Evolutionary conservation across 2,113 vertebrate genomes (phyloP).

Genomic region (Petrocephalus microphthalmus): DNA sequence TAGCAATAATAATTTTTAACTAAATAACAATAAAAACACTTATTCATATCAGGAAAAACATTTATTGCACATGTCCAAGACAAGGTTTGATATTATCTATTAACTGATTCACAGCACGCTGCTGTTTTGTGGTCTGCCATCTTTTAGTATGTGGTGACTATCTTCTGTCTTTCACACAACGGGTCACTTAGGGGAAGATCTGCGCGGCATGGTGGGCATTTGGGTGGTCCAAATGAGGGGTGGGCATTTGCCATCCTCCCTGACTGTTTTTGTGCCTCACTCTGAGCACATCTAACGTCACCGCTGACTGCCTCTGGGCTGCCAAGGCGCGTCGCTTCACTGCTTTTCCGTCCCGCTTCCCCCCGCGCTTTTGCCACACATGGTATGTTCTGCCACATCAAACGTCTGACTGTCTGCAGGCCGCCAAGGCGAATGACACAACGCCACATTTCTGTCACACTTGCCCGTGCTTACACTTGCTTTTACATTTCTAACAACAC

Average conservation of each 20-base stretch:
- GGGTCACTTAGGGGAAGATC: not conserved
- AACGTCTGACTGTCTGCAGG: not conserved
- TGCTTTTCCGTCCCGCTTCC: not conserved
- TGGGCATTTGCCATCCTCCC: not conserved
- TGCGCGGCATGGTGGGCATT: not conserved
- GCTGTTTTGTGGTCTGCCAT: not conserved
- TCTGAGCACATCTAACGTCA: not conserved
- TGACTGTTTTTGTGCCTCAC: not conserved
- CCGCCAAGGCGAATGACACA: not conserved
- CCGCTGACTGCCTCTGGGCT: not conserved
- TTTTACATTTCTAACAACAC: not conserved
- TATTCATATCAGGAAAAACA: not conserved
- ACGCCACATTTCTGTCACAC: not conserved
- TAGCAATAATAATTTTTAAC: not conserved
- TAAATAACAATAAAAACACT: not conserved
- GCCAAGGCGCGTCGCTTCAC: not conserved
- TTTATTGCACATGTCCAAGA: not conserved
- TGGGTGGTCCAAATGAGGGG: not conserved
- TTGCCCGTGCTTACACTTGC: too few relatives aligned
- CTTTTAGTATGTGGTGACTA: not conserved
- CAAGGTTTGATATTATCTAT: not conserved
- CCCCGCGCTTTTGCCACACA: not conserved
- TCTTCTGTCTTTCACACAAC: not conserved
- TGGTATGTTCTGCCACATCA: not conserved
- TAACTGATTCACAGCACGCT: not conserved